A percentile compares a stretch with the other conserved stretches of the same genome.
These are phyloP conservation scores for Nothocercus julius DNA, from an alignment of 2,113 vertebrate genomes.

Conservation along the genomic window DNA sequence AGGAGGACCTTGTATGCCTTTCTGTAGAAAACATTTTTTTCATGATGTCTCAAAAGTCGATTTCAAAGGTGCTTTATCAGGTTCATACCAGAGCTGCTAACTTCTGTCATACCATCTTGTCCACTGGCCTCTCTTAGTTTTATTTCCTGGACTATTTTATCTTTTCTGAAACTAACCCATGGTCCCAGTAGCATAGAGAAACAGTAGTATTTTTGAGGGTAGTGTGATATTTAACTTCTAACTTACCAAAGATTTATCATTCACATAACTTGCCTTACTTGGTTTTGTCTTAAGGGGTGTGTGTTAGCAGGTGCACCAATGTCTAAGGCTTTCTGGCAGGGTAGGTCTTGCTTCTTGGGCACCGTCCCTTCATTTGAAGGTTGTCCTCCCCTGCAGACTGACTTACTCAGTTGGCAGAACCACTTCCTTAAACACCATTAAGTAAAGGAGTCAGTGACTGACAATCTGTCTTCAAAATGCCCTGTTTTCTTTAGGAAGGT, in stretches of 20 bases:
- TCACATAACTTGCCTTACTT: not conserved
- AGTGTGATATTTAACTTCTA: not conserved
- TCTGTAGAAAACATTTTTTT: not conserved
- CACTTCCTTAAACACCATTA: not conserved
- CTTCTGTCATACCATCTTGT: not conserved
- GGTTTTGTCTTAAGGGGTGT: not conserved
- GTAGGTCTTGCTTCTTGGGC: not conserved
- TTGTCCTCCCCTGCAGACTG: not conserved
- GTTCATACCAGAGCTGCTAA: not conserved
- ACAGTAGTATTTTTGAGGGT: not conserved
- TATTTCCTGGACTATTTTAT: not conserved
- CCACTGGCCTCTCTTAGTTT: not conserved
- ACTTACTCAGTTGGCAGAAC: not conserved
- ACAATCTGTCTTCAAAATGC: constrained; percentile 40
- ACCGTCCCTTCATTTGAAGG: not conserved
- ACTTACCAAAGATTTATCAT: not conserved
- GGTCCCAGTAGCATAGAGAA: not conserved
- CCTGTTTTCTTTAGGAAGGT: constrained; percentile 8
- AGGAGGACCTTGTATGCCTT: not conserved
- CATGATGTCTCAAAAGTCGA: not conserved
- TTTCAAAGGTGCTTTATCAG: not conserved
- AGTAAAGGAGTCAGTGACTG: not conserved
- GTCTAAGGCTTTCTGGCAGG: not conserved
- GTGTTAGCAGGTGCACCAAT: not conserved
- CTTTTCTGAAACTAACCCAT: not conserved